A percentile compares a stretch with the other conserved stretches of the same genome.
phyloP scores from a whole-genome alignment of 2,888 invertebrate species.

The Biston betularia region DNA sequence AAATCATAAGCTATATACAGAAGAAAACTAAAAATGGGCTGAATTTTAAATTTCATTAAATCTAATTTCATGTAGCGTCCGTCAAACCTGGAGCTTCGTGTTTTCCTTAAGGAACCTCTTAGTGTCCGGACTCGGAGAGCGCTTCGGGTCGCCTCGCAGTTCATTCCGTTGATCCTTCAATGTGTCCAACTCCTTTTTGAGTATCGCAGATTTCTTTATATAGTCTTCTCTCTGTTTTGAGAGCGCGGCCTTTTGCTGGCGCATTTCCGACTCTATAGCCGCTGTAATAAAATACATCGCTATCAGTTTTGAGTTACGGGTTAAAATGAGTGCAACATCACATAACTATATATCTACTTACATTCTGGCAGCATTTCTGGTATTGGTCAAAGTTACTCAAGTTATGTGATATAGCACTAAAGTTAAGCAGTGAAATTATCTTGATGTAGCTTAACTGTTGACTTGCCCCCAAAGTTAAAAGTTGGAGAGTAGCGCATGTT shows the following conservation, averaged over 20 bases:
- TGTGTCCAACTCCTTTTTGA: slow-evolving; percentile 92
- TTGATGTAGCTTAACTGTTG: slow-evolving; percentile 54
- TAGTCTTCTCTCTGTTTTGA: slow-evolving; percentile 94
- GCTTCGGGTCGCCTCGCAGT: slow-evolving; percentile 88
- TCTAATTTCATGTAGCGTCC: slow-evolving; percentile 30
- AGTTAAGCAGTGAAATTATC: slow-evolving; percentile 45
- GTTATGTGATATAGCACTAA: slow-evolving; percentile 47
- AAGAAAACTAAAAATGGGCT: slow-evolving; percentile 13
- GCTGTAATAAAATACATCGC: slow-evolving; percentile 59
- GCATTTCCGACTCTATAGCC: slow-evolving; percentile 93
- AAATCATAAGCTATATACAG: slow-evolving; percentile 34
- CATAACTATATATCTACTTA: slow-evolving; percentile 32
- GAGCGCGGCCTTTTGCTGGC: slow-evolving; percentile 93
- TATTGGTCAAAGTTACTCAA: neutral
- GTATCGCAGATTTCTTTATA: slow-evolving; percentile 89
- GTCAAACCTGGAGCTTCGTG: slow-evolving; percentile 92
- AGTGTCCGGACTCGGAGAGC: slow-evolving; percentile 91
- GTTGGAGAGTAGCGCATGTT: slow-evolving; percentile 4
- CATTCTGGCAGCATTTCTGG: slow-evolving; percentile 1
- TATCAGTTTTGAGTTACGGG: slow-evolving; percentile 43
- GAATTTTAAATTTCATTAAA: slow-evolving; percentile 11
- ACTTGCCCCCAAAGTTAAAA: slow-evolving; percentile 24
- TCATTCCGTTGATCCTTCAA: slow-evolving; percentile 92
- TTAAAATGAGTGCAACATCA: slow-evolving; percentile 48
- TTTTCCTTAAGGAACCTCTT: slow-evolving; percentile 93